Evolutionary conservation across 2,888 invertebrate species (phyloP).

Genomic region (Megalurothrips usitatus): DNA sequence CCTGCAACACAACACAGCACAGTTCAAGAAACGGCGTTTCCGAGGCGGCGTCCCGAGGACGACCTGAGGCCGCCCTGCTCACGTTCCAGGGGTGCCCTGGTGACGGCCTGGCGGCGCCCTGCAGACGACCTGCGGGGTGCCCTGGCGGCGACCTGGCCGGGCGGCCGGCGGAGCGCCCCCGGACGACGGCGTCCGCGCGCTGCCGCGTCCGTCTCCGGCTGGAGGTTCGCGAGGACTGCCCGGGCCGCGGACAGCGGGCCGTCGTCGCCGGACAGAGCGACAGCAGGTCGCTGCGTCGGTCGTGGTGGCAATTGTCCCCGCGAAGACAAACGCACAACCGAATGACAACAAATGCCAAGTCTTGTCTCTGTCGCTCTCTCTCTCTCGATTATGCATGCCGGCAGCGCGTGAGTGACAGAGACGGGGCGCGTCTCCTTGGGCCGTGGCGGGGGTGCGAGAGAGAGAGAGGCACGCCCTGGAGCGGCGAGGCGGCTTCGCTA

Average conservation of each 20-base stretch:
- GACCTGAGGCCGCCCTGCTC: background rate
- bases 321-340: background rate
- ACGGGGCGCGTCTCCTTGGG: background rate
- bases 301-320: background rate
- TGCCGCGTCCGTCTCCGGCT: background rate
- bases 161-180: too few species aligned
- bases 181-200: too few species aligned
- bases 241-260: background rate
- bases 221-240: background rate
- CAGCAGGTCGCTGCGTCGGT: background rate
- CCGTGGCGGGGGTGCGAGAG: too few species aligned
- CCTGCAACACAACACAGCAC: background rate
- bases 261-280: constrained; percentile 25
- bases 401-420: background rate
- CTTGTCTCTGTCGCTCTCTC: background rate
- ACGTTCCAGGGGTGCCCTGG: background rate
- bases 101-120: background rate
- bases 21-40: too few species aligned
- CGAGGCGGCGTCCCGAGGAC: background rate
- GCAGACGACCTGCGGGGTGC: background rate
- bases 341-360: background rate
- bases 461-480: too few species aligned
- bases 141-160: too few species aligned
- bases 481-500: too few species aligned
- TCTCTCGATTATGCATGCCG: background rate